phyloP scores from a whole-genome alignment of 1,140 invertebrate species.

The Eurosta solidaginis region DNA sequence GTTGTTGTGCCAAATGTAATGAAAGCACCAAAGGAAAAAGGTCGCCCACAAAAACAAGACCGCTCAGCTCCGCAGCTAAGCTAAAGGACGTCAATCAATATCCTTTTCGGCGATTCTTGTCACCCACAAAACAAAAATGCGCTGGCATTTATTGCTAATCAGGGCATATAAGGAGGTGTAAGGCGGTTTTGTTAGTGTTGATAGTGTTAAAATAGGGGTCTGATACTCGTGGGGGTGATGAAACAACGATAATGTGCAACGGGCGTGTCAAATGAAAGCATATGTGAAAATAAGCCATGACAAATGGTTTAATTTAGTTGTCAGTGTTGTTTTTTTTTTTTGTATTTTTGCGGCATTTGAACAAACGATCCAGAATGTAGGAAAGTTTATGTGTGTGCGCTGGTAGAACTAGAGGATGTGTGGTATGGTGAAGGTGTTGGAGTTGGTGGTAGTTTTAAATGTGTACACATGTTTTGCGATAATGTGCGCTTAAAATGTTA shows the following conservation, averaged over 20 bases:
- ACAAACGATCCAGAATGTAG: not conserved
- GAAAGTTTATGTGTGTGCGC: not conserved
- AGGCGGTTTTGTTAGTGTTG: too few relatives aligned
- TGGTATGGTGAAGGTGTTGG: too few relatives aligned
- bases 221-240: not conserved
- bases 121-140: not conserved
- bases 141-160: not conserved
- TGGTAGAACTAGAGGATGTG: not conserved
- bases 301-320: constrained; percentile 60
- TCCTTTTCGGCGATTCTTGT: not conserved
- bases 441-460: constrained; percentile 34
- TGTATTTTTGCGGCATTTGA: not conserved
- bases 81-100: not conserved
- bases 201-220: not conserved
- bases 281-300: constrained; percentile 60
- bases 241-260: not conserved
- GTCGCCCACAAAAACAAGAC: not conserved
- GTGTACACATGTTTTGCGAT: constrained; percentile 4
- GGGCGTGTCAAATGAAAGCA: constrained; percentile 51
- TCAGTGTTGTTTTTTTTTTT: constrained; percentile 38
- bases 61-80: not conserved
- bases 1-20: not conserved
- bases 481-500: constrained; percentile 35
- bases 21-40: not conserved
- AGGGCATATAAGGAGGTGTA: not conserved